Evolutionary conservation across 1,140 invertebrate genomes (phyloP).

Genomic region (Zophobas morio): DNA sequence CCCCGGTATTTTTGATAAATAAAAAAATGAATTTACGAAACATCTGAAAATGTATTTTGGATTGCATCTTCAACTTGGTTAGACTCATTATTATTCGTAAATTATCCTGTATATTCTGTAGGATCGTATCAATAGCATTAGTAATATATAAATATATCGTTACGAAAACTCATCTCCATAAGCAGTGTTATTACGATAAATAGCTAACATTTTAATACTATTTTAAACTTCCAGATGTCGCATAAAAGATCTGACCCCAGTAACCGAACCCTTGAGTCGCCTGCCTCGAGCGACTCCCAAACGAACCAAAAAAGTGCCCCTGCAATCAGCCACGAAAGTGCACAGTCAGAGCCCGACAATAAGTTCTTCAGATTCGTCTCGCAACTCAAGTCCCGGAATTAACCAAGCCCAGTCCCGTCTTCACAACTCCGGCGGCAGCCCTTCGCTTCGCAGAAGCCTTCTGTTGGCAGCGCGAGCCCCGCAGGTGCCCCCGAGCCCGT

Average conservation of each 20-base stretch:
- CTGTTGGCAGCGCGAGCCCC: constrained; percentile 65
- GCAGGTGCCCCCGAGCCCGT: constrained; percentile 65
- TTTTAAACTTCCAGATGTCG: constrained; percentile 53
- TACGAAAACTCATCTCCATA: too few relatives aligned
- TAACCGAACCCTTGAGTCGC: constrained; percentile 58
- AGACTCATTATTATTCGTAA: too few relatives aligned
- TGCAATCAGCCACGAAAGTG: constrained; percentile 59
- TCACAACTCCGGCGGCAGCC: constrained; percentile 65
- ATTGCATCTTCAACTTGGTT: too few relatives aligned
- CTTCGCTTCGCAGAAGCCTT: constrained; percentile 64
- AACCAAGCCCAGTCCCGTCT: constrained; percentile 69
- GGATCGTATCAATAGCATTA: too few relatives aligned
- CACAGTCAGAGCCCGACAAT: constrained; percentile 68
- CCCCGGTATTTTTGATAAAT: too few relatives aligned
- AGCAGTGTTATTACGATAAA: not conserved
- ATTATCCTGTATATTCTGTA: too few relatives aligned
- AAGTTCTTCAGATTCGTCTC: constrained; percentile 75
- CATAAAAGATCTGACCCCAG: constrained; percentile 60
- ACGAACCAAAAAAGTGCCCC: constrained; percentile 63
- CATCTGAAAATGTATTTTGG: too few relatives aligned
- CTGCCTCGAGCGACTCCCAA: constrained; percentile 67
- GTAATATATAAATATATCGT: too few relatives aligned
- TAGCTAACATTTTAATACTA: not conserved
- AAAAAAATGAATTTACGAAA: too few relatives aligned
- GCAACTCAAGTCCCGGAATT: constrained; percentile 78